Evolutionary conservation across 1,140 invertebrate genomes (phyloP).

Genomic region (Phortica variegata): DNA sequence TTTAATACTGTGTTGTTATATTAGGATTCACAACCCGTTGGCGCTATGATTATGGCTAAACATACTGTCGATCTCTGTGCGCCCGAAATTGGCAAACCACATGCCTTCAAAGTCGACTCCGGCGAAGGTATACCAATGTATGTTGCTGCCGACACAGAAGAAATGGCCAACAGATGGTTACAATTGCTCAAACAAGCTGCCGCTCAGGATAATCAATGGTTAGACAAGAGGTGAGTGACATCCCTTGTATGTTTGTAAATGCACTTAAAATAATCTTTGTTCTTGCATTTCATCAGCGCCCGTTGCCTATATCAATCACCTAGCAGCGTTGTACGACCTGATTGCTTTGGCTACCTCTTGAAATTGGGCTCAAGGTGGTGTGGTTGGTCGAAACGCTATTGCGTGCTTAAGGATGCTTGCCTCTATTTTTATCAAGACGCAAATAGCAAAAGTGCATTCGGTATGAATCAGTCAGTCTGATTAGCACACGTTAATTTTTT

Average conservation of each 20-base stretch:
- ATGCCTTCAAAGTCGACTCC: conserved; percentile 74
- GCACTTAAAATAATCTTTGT: conserved; percentile 1
- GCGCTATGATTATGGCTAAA: conserved; percentile 82
- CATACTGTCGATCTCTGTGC: conserved; percentile 68
- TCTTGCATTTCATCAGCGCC: conserved; percentile 50
- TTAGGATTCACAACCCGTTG: conserved; percentile 84
- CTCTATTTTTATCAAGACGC: conserved; percentile 91
- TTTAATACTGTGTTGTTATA: conserved; percentile 18
- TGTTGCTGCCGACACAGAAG: conserved; percentile 78
- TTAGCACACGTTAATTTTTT: conserved; percentile 28
- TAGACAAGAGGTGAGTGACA: conserved; percentile 63
- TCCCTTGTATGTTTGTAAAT: background rate
- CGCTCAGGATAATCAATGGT: conserved; percentile 71
- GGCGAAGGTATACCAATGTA: conserved; percentile 75
- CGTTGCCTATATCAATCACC: conserved; percentile 71
- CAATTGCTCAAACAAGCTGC: conserved; percentile 70
- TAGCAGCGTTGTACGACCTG: conserved; percentile 73
- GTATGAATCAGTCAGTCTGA: conserved; percentile 58
- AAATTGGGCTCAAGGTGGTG: conserved; percentile 79
- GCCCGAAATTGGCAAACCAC: conserved; percentile 55
- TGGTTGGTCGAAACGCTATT: conserved; percentile 88
- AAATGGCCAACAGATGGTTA: conserved; percentile 73
- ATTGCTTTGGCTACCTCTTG: conserved; percentile 87
- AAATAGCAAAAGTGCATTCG: conserved; percentile 82
- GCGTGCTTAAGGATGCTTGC: conserved; percentile 92